Evolutionary conservation across 2,113 vertebrate genomes (phyloP).

Genomic region (Rhabdornis inornatus): DNA sequence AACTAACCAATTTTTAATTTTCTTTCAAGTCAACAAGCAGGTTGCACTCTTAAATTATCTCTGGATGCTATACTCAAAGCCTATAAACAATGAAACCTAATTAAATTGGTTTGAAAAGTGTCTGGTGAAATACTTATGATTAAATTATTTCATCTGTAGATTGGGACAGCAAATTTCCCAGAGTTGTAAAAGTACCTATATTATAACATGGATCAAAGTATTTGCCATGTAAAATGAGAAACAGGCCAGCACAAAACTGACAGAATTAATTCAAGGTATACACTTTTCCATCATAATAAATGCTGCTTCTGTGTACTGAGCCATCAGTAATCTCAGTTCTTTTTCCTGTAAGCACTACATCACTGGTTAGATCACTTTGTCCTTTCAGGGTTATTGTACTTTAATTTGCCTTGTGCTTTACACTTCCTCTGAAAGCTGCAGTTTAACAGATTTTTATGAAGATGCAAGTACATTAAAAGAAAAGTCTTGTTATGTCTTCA

Average conservation of each 20-base stretch:
- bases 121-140: background rate
- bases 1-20: background rate
- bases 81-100: slow-evolving; percentile 10
- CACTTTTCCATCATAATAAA: background rate
- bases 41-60: background rate
- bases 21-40: background rate
- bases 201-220: slow-evolving; percentile 13
- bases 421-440: background rate
- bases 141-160: slow-evolving; percentile 28
- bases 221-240: slow-evolving; percentile 21
- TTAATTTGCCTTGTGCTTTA: background rate
- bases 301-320: background rate
- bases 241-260: background rate
- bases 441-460: background rate
- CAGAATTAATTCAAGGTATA: background rate
- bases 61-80: background rate
- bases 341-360: slow-evolving; percentile 9
- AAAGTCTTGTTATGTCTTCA: background rate
- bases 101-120: background rate
- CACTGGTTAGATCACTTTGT: background rate
- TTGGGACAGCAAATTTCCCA: slow-evolving; percentile 14
- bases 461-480: background rate
- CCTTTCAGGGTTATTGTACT: background rate
- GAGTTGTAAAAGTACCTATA: background rate
- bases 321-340: background rate